Evolutionary conservation across 2,797 vertebrate species (phyloP), one percentile per base, ranked within the genome.

Genomic region (Parotocinclus haroldoi): DNA sequence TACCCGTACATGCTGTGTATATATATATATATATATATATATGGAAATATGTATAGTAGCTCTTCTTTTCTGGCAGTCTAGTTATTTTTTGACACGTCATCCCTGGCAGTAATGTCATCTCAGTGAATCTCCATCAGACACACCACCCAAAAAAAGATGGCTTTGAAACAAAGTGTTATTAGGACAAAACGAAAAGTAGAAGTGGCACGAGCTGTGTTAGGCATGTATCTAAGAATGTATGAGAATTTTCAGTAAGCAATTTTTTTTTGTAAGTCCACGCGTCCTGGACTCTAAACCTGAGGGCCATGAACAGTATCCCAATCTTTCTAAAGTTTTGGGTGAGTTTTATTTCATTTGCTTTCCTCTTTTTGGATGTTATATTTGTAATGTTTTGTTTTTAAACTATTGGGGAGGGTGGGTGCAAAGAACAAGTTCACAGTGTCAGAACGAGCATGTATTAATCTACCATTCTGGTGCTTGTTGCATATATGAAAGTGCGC

Each of bases 201-300:
- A 10, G 9, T 38, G 14, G 85, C 86, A 85, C 78, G 13, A 60
- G 40, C 17, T 85, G 81, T 89, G 89, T 91, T 92, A 92, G 91
- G 89, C 91, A 92, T 90, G 93, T 92, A 89, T 92, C 87, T 92
- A 90, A 92, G 91, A 92, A 91, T 93, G 91, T 93, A 91, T 92
- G 88, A 93, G 90, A 92, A 92, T 87, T 90, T 85, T 92, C 14
- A 50, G 14, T 14, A 91, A 89, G 85, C 87, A 87, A 85, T 82
- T 68, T 16, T 62, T 42, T 16, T 62, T 42, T 17, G 42, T 82
- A 91, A 93, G 93, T 94, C 92, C 86, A 57, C 76, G 73, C 79
- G 90, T 92, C 91, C 88, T 69, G 93, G 93, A 95, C 93, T 92
- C 93, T 95, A 95, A 95, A 91, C 86, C 85, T 80, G 86, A 87